A percentile compares a stretch with the other conserved stretches of the same genome.
These are phyloP conservation scores for Aphaenogaster rudis DNA, from an alignment of 1,140 invertebrate species.

Conservation along the genomic window DNA sequence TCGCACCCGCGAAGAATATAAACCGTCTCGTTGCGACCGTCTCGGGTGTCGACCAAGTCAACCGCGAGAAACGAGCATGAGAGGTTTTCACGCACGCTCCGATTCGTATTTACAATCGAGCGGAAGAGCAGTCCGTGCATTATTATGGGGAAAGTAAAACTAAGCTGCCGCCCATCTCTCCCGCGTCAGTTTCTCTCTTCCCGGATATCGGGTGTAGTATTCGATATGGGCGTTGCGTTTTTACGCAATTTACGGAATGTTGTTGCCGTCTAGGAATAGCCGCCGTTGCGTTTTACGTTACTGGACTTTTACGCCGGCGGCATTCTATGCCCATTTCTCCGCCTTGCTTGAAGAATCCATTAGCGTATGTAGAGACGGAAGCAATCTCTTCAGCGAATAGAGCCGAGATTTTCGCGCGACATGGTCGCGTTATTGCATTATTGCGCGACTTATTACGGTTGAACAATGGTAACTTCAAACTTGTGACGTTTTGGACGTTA, in stretches of 20 bases:
- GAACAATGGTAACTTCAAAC: background rate
- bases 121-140: constrained; percentile 12
- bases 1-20: constrained; percentile 62
- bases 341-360: background rate
- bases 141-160: constrained; percentile 30
- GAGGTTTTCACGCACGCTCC: constrained; percentile 9
- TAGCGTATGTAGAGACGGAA: constrained; percentile 18
- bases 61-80: constrained; percentile 33
- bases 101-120: constrained; percentile 41
- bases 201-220: constrained; percentile 14
- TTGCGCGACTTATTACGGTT: background rate
- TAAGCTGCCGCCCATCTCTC: background rate
- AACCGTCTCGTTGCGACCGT: constrained; percentile 61
- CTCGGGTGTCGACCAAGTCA: background rate
- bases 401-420: background rate
- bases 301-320: constrained; percentile 13
- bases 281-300: constrained; percentile 43
- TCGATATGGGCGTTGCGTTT: constrained; percentile 25
- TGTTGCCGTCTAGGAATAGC: constrained; percentile 15
- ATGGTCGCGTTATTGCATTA: background rate
- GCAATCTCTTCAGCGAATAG: constrained; percentile 10
- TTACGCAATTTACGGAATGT: constrained; percentile 33
- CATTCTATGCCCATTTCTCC: background rate
- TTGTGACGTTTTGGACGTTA: background rate
- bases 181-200: background rate